These are phyloP conservation scores for Ennomos erosarius DNA, from an alignment of 2,888 invertebrate species.

Conservation along the genomic window DNA sequence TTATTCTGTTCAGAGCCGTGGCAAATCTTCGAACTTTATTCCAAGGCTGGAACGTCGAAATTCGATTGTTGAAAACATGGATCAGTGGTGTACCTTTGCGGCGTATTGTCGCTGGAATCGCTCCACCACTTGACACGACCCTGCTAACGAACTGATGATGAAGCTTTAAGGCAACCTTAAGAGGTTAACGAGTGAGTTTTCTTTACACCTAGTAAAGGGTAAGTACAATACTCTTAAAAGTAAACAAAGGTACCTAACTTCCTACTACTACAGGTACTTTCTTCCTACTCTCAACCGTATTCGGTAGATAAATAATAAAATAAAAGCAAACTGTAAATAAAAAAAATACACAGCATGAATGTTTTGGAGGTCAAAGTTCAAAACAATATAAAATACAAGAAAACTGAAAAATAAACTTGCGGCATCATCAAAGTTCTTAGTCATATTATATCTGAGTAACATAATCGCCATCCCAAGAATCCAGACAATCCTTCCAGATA, in stretches of 20 bases:
- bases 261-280: no score
- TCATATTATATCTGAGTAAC: constrained; percentile 25
- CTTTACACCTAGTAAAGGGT: constrained; percentile 28
- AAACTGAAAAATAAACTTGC: neutral
- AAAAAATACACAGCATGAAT: no score
- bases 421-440: constrained; percentile 21
- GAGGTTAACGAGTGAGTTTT: constrained; percentile 46
- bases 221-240: constrained; percentile 20
- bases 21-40: constrained; percentile 32
- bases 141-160: constrained; percentile 66
- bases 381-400: neutral
- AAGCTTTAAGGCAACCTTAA: constrained; percentile 52
- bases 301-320: no score
- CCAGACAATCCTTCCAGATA: constrained; percentile 42
- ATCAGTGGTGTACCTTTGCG: constrained; percentile 35
- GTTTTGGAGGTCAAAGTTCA: no score
- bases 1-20: constrained; percentile 16
- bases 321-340: no score
- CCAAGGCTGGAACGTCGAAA: constrained; percentile 27
- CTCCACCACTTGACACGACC: constrained; percentile 62
- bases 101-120: constrained; percentile 43
- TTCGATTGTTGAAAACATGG: constrained; percentile 25
- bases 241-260: constrained; percentile 15
- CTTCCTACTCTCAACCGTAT: constrained; percentile 1
- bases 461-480: constrained; percentile 30